Conservation (phyloP, 2,113 vertebrate species). For the Sebastes fasciatus region DNA sequence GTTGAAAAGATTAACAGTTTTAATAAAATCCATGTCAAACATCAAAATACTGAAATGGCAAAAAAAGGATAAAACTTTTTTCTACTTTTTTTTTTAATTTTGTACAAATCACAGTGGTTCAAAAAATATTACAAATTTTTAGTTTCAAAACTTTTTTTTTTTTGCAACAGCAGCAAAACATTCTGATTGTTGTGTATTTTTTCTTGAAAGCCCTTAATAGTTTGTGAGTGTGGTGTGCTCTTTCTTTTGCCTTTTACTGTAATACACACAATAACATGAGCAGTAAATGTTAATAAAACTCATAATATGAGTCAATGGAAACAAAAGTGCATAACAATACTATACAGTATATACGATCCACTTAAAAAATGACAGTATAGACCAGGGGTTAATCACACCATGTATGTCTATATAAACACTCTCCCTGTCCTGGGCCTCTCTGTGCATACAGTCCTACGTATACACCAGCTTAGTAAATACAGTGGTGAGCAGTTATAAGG, state of each 20-base stretch:
- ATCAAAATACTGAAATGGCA: constrained; percentile 88
- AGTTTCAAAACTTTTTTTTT: constrained; percentile 80
- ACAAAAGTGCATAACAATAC: constrained; percentile 80
- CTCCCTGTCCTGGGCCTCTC: constrained; percentile 20
- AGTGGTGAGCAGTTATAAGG: constrained; percentile 44
- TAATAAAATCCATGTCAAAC: constrained; percentile 88
- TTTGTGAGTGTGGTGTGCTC: constrained; percentile 76
- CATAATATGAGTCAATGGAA: constrained; percentile 57
- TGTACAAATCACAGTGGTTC: constrained; percentile 88
- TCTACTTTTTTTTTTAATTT: constrained; percentile 73
- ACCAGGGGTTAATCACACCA: constrained; percentile 63
- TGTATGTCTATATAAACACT: constrained; percentile 52
- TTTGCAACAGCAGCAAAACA: constrained; percentile 86
- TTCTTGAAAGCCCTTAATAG: constrained; percentile 84
- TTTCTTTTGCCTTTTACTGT: constrained; percentile 69
- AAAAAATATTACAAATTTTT: constrained; percentile 86
- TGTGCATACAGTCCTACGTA: constrained; percentile 42
- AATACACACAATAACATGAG: constrained; percentile 61
- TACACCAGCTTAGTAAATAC: constrained; percentile 55
- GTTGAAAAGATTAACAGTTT: constrained; percentile 83
- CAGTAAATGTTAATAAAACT: constrained; percentile 71
- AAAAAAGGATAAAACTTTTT: constrained; percentile 55
- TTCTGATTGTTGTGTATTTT: constrained; percentile 82
- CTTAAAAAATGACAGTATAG: constrained; percentile 62
- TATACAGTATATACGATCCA: constrained; percentile 71